phyloP scores from a whole-genome alignment of 1,140 invertebrate genomes.

The Arion vulgaris region DNA sequence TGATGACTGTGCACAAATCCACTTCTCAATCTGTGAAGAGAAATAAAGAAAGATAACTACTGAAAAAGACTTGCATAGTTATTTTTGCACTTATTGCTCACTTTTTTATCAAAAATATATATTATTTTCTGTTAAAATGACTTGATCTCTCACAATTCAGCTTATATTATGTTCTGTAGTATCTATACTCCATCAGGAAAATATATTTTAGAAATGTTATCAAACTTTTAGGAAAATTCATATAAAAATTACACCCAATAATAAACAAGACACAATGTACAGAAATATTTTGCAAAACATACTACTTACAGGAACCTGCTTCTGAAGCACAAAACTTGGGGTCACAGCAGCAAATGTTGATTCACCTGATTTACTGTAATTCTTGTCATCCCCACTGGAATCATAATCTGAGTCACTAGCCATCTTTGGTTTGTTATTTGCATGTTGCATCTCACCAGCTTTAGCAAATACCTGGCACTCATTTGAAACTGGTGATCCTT shows the following conservation, averaged over 20 bases:
- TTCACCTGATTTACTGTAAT: constrained; percentile 5
- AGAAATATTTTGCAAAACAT: no score
- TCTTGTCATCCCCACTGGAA: constrained; percentile 63
- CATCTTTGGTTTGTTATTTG: constrained; percentile 30
- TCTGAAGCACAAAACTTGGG: background rate
- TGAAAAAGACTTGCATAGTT: no score
- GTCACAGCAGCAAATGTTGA: background rate
- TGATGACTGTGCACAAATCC: constrained; percentile 71
- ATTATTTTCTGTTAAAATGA: no score
- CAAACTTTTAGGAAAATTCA: no score
- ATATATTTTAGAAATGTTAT: no score
- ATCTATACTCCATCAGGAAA: no score
- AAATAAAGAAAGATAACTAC: constrained; percentile 7
- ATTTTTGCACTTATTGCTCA: no score
- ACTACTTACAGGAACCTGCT: constrained; percentile 39
- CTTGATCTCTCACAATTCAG: no score
- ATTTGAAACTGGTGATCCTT: background rate
- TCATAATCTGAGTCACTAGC: constrained; percentile 65
- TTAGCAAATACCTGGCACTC: background rate
- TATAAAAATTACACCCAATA: no score
- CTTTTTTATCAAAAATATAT: no score
- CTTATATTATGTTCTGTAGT: no score
- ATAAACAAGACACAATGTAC: no score
- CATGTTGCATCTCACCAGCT: background rate
- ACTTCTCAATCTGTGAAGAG: constrained; percentile 62